Base-by-base conservation (phyloP, 2,888 invertebrate species). In the Arrhopalites spinosus region DNA sequence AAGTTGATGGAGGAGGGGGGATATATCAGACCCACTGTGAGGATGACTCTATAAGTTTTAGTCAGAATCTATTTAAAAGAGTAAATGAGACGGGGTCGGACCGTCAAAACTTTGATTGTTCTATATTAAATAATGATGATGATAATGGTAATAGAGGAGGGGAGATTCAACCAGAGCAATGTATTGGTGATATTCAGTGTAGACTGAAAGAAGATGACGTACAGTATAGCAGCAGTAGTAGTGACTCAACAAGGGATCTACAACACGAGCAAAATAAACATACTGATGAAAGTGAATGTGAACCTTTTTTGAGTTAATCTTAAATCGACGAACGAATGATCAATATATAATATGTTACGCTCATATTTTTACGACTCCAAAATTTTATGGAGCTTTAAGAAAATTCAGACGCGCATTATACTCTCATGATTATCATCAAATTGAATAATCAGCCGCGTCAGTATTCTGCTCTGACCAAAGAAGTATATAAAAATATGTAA, bases 11-110 rank as follows among this genome's bases (percentile, higher is more conserved):
- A 17, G 63, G 13, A 3, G 70, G 63, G 15, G 29, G 13, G 25
- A 23, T 3, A 36, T 56, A 53, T 71, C 69, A 73, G 59, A 63
- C 56, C 15, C 23, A 23, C 7, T 72, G 67, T 73, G 74, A 70
- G 74, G 70, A 77, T 79, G 72, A 76, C 66, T 43, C 61, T n/a
- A 45, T 63, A 63, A 59, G 63, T 75, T 70, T 73, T 47, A 72
- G 72, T 72, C 73, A 77, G 73, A 73, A 77, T 76, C 67, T 74
- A 73, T 50, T 75, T 76, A 72, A 76, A 76, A 76, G 77, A 78
- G 75, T 73, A 76, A 69, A 47, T 76, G 75, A 56, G 68, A 25
- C 59, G 59, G 59, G 23, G 59, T 23, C 59, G 2, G 7, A 8
- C 59, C 59, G 25, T 70, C 70, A 69, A 72, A 50, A 68, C 13